Evolutionary conservation across 2,113 vertebrate genomes (phyloP).

Genomic region (Ceuthmochares aereus): DNA sequence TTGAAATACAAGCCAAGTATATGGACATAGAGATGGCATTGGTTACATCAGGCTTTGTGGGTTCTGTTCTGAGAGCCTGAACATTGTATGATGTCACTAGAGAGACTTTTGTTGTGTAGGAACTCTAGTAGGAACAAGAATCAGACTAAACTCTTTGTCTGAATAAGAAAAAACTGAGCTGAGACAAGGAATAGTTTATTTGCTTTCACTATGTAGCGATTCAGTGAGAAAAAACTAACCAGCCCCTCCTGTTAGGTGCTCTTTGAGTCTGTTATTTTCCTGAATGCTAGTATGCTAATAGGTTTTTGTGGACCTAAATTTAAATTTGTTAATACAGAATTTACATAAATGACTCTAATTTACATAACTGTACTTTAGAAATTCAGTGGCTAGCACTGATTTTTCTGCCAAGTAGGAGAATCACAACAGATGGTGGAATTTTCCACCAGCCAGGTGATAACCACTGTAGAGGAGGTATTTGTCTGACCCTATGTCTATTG

Average conservation of each 20-base stretch:
- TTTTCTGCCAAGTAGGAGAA: constrained; percentile 50
- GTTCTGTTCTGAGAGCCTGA: neutral
- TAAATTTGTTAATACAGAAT: neutral
- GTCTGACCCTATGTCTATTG: constrained; percentile 10
- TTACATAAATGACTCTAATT: constrained; percentile 47
- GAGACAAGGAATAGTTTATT: neutral
- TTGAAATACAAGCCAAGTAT: neutral
- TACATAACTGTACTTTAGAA: constrained; percentile 44
- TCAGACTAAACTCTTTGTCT: neutral
- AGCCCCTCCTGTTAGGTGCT: neutral
- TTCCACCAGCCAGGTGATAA: constrained; percentile 52
- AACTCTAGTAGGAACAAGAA: neutral
- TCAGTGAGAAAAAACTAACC: neutral
- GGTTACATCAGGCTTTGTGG: neutral
- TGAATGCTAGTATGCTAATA: neutral
- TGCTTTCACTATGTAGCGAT: neutral
- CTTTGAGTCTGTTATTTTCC: neutral
- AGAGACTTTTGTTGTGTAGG: neutral
- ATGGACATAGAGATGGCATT: neutral
- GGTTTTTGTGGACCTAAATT: neutral
- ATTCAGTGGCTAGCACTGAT: constrained; percentile 29
- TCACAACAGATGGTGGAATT: constrained; percentile 57
- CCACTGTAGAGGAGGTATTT: constrained; percentile 43
- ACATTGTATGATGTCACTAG: neutral
- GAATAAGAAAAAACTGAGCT: neutral